Conservation (phyloP, 2,888 invertebrate species). For the Dicranocentrus wangi region DNA sequence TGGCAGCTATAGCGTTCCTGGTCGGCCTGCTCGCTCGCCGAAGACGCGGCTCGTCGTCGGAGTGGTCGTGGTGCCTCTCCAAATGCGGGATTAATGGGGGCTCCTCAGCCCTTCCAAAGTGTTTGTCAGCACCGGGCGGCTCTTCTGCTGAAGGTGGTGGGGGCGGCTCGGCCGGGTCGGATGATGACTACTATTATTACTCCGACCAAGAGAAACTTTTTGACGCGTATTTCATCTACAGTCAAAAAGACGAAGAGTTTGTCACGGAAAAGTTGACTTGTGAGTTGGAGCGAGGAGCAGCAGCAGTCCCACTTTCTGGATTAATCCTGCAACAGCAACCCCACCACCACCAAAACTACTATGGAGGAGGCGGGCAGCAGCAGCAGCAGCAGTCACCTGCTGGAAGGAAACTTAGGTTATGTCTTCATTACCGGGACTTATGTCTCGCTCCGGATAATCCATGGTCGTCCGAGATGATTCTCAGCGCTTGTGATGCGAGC, state of each 20-base stretch:
- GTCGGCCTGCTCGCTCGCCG: conserved; percentile 29
- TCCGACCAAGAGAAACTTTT: conserved; percentile 76
- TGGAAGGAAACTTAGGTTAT: conserved; percentile 82
- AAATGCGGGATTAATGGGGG: conserved; percentile 53
- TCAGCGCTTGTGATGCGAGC: conserved; percentile 89
- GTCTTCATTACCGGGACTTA: conserved; percentile 89
- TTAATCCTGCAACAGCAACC: conserved; percentile 18
- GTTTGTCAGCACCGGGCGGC: conserved; percentile 31
- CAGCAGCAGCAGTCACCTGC: no score
- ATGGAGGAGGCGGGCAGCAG: no score
- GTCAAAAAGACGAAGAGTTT: conserved; percentile 89
- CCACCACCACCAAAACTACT: conserved; percentile 28
- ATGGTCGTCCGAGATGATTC: conserved; percentile 89
- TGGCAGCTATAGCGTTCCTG: conserved; percentile 41
- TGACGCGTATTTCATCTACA: conserved; percentile 93
- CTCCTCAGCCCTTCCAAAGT: conserved; percentile 74
- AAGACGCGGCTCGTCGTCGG: conserved; percentile 25
- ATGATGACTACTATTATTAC: conserved; percentile 46
- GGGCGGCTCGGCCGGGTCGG: not conserved
- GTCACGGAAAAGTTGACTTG: conserved; percentile 88
- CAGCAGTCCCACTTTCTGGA: not conserved
- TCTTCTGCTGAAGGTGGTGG: conserved; percentile 43
- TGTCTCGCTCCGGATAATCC: conserved; percentile 86
- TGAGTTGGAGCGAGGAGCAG: conserved; percentile 83
- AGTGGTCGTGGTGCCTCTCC: conserved; percentile 25